These are phyloP conservation scores for Sebastes matsubarae DNA, from an alignment of 2,797 vertebrate genomes.

Conservation along the genomic window DNA sequence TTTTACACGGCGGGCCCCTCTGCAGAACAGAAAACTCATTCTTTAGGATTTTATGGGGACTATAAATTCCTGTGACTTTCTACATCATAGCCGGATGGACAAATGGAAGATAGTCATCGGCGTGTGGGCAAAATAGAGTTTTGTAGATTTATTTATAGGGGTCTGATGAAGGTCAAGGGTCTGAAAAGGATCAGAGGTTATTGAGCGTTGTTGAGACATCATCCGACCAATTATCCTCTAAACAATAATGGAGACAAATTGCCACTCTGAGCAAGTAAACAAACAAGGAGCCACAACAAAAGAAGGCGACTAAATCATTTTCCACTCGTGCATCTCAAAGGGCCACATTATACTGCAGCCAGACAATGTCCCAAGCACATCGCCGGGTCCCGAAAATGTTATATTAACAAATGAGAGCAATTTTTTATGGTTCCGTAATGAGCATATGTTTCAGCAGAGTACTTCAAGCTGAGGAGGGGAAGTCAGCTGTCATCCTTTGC, in stretches of 20 bases:
- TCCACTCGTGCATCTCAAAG: conserved; percentile 39
- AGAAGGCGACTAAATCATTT: conserved; percentile 35
- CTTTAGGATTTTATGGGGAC: conserved; percentile 35
- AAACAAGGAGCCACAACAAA: conserved; percentile 14
- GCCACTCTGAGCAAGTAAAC: conserved; percentile 30
- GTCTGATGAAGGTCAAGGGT: conserved; percentile 27
- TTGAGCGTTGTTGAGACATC: conserved; percentile 25
- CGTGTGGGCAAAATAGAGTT: conserved; percentile 5
- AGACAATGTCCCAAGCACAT: conserved; percentile 57
- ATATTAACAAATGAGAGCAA: conserved; percentile 74
- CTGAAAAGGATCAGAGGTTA: conserved; percentile 31
- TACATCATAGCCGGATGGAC: conserved; percentile 7
- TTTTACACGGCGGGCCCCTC: conserved; percentile 16
- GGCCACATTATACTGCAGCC: conserved; percentile 53
- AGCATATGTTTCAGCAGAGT: conserved; percentile 73
- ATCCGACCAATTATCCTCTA: conserved; percentile 53
- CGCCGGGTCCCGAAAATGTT: conserved; percentile 59
- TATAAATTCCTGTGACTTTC: conserved; percentile 42
- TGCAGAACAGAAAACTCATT: conserved; percentile 16
- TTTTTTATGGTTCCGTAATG: conserved; percentile 74
- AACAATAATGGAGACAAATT: conserved; percentile 51
- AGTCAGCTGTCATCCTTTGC: conserved; percentile 79
- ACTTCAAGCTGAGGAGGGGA: conserved; percentile 73
- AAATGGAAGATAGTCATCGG: conserved; percentile 35
- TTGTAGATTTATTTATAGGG: conserved; percentile 19